Base-by-base conservation (phyloP, 2,888 invertebrate species). In the Lasioglossum morio region DNA sequence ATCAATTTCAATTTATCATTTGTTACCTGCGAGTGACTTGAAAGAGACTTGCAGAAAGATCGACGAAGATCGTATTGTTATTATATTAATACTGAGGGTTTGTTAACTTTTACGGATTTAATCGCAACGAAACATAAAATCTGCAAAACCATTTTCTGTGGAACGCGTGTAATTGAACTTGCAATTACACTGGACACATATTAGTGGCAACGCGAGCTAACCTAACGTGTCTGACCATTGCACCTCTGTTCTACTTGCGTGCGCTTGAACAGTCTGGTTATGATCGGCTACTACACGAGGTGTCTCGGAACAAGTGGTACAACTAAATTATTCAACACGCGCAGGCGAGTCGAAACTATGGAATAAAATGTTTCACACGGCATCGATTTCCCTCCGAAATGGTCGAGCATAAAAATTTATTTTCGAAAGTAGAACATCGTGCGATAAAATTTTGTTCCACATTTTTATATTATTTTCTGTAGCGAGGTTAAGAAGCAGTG, bases 221-320 rank as follows among this genome's bases (percentile, higher is more conserved):
- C 69, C 37, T 34, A 37, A 23, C 37, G 69, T 69, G 69, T 37
- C 69, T 23, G 69, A 34, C 23, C 34, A 34, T 37, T 69, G 69
- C 69, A 34, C 37, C 34, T 37, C 69, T 69, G 37, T 37, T 23
- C 69, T 34, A 69, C 69, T 69, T 69, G 34, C 69, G 37, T 37
- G 69, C 23, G 69, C 30, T 69, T 37, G 37, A 37, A 69, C 23
- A 69, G 69, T 37, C 69, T 19, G 69, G 30, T 30, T 37, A 34
- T 69, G 30, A 69, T 69, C 37, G 30, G 30, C 63, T 30, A 30
- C 63, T 30, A 30, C 30, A 63, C 27, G 30, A 63, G 30, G 63
- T 63, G 63, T 63, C 63, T n/a, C 57, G 57, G 30, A 63, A 63
- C 63, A 63, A 63, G 63, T 16, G 63, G 30, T 30, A 63, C 63